Base-by-base conservation (phyloP, 2,888 invertebrate species). In the Maniola hyperantus region DNA sequence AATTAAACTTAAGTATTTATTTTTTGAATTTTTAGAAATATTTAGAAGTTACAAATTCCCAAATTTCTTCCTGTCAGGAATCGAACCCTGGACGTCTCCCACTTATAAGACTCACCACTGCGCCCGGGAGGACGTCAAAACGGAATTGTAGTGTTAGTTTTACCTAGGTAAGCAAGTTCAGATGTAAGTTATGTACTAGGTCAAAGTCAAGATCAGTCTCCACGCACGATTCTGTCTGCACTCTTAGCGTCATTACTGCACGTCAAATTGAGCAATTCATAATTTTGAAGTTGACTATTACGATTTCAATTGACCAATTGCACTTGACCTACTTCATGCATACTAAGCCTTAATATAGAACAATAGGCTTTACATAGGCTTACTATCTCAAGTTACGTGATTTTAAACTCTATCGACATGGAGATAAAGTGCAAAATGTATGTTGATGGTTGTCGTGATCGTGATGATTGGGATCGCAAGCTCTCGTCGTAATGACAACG, bases 321-420 rank as follows among this genome's bases (percentile, higher is more conserved):
- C 58, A 63, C 70, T 70, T 70, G 63, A 67, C 63, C 67, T 34
- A 67, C 53, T 65, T 67, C 18, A 34, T 64, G 39, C 63, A 48
- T 10, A 36, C 57, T 39, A 62, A 68, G 65, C 46, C 65, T 64
- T 57, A 34, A 64, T 64, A 53, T 65, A 64, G 46, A 67, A 69
- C 69, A 62, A 69, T 62, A 57, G 58, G 20, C 53, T 50, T 44
- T 67, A 58, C 20, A 42, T 34, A 11, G 15, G 15, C 5, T 20
- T 44, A 18, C 20, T 54, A 36, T n/a, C 15, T 34, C 2, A 15
- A 5, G 36, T 18, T 44, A 18, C 4, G 11, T 54, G n/a, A 59
- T 59, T 42, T 51, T 63, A 20, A 60, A 67, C 65, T 54, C 13
- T 55, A 63, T 53, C 10, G 5, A 0, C 7, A 18, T 13, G 0